phyloP scores from a whole-genome alignment of 2,797 vertebrate genomes.

The Sebastes matsubarae region DNA sequence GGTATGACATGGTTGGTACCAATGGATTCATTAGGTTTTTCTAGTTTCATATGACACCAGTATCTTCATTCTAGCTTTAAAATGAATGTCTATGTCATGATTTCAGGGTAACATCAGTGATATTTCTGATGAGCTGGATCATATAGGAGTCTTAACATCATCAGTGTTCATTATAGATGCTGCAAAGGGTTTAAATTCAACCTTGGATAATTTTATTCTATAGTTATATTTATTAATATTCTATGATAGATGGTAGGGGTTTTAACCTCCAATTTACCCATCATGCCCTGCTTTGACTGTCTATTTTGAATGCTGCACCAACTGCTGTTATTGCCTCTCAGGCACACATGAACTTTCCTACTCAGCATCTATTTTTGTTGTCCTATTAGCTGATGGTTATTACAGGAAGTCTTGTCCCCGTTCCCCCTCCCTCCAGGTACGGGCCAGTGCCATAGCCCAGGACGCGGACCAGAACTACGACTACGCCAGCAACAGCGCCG shows the following conservation, averaged over 20 bases:
- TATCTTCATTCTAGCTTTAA: too few species aligned
- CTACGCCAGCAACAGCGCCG: conserved; percentile 97
- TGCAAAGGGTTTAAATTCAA: neutral
- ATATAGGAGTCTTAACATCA: neutral
- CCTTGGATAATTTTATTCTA: neutral
- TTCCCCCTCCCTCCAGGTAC: conserved; percentile 81
- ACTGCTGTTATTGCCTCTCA: conserved; percentile 36
- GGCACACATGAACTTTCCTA: conserved; percentile 49
- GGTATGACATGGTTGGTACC: too few species aligned
- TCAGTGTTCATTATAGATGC: neutral
- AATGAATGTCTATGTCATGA: too few species aligned
- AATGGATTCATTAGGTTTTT: too few species aligned
- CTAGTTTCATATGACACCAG: too few species aligned
- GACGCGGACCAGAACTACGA: conserved; percentile 99
- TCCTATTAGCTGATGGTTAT: neutral
- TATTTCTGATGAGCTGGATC: neutral
- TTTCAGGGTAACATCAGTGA: too few species aligned
- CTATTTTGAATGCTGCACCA: conserved; percentile 6
- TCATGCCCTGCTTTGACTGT: neutral
- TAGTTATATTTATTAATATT: neutral
- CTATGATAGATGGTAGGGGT: neutral
- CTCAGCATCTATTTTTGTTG: neutral
- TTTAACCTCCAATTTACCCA: neutral
- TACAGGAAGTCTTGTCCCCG: neutral
- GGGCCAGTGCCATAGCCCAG: conserved; percentile 97